These are phyloP conservation scores for Phania funesta DNA, from an alignment of 2,888 invertebrate genomes.

Conservation along the genomic window DNA sequence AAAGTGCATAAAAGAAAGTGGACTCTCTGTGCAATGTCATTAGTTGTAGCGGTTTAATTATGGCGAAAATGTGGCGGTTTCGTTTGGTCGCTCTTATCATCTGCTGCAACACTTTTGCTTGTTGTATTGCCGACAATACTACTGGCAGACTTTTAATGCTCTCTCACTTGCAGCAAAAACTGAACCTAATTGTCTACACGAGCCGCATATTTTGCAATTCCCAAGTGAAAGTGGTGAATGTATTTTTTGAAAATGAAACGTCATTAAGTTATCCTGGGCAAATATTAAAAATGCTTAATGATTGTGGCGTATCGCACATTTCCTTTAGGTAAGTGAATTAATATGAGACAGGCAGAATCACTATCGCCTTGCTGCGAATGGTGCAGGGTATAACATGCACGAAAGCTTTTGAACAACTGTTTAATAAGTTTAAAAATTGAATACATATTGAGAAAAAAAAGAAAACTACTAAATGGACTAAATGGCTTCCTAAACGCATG, in stretches of 20 bases:
- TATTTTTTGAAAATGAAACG: constrained; percentile 75
- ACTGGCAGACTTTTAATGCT: neutral
- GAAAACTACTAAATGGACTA: too few species aligned
- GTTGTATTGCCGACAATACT: neutral
- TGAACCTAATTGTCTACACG: constrained; percentile 69
- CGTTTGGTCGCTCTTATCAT: constrained; percentile 29
- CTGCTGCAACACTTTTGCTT: constrained; percentile 11
- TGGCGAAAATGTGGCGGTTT: constrained; percentile 34
- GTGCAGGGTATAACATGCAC: neutral
- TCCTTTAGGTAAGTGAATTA: constrained; percentile 72
- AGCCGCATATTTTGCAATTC: constrained; percentile 74
- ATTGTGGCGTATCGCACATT: constrained; percentile 75
- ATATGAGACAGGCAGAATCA: neutral
- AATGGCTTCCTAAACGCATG: too few species aligned
- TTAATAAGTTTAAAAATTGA: neutral
- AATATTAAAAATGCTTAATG: constrained; percentile 73
- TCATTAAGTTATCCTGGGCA: constrained; percentile 72
- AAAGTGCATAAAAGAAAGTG: constrained; percentile 55
- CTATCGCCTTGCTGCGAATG: neutral
- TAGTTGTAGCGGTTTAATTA: constrained; percentile 50
- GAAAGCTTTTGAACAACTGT: neutral
- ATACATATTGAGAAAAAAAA: too few species aligned
- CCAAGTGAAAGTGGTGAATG: constrained; percentile 73
- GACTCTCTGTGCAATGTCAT: neutral
- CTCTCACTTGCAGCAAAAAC: neutral